A percentile compares a stretch with the other conserved stretches of the same genome.
phyloP scores from a whole-genome alignment of 2,888 invertebrate genomes.

The Drosophila setosimentum region DNA sequence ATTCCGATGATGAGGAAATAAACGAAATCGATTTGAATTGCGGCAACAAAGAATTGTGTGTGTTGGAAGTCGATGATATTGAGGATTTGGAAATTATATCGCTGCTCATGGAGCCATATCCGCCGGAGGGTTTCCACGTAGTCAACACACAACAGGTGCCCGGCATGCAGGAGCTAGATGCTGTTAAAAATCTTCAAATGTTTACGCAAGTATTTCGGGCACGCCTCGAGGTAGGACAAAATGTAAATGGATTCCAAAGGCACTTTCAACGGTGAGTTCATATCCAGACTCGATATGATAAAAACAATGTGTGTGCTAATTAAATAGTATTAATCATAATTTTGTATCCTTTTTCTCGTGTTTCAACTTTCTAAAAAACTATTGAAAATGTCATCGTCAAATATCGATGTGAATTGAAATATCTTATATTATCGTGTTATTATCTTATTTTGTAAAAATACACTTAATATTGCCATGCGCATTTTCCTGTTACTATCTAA shows the following conservation, averaged over 20 bases:
- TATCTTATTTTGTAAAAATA: not conserved
- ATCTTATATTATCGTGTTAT: not conserved
- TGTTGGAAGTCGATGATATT: slow-evolving; percentile 93
- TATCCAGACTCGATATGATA: too few species aligned
- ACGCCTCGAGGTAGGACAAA: slow-evolving; percentile 87
- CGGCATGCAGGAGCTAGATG: slow-evolving; percentile 89
- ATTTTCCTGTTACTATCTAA: not conserved
- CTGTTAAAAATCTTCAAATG: slow-evolving; percentile 91
- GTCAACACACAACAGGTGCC: slow-evolving; percentile 92
- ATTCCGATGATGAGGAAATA: slow-evolving; percentile 89
- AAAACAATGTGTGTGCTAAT: not conserved
- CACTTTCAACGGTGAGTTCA: slow-evolving; percentile 85
- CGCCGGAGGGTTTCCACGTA: slow-evolving; percentile 91
- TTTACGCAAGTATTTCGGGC: slow-evolving; percentile 93
- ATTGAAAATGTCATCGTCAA: not conserved
- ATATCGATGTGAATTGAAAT: not conserved
- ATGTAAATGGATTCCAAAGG: slow-evolving; percentile 86
- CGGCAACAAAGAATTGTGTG: slow-evolving; percentile 92
- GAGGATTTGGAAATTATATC: slow-evolving; percentile 92
- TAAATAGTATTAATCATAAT: not conserved
- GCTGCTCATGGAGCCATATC: slow-evolving; percentile 90
- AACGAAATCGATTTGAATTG: slow-evolving; percentile 89
- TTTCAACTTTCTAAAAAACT: not conserved
- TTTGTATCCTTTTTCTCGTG: not conserved
- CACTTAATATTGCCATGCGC: not conserved